Evolutionary conservation across 1,140 invertebrate genomes (phyloP), one percentile per base, ranked within the genome.

Genomic region (Adoxophyes honmai): DNA sequence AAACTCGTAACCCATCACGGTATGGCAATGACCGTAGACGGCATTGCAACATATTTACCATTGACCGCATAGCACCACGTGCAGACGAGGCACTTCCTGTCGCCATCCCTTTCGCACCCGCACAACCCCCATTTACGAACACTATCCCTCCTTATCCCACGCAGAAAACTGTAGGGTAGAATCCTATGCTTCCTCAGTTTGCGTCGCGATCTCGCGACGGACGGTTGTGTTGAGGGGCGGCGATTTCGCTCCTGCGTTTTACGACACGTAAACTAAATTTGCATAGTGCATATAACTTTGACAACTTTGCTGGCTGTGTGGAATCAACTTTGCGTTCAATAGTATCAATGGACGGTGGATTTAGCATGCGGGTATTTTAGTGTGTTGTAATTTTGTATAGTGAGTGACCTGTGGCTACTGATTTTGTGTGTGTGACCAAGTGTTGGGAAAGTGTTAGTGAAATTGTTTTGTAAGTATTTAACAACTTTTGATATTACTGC

Each of bases 1-100:
- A 15, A 16, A 53, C 51, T n/a, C 34, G 34, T 56, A 70, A 61
- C 55, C 68, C 64, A 69, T 74, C 68, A 69, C 56, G 58, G 70
- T 75, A 77, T 76, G 78, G 81, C 81, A 82, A 85, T 85, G 79
- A 85, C 81, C 79, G 80, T 80, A 85, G 76, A 64, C 67, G 57
- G 70, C 77, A 73, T 75, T 81, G 81, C 81, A 82, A 80, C 51
- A 52, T 48, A n/a, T n/a, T n/a, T n/a, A 48, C 42, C 42, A 48
- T 74, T 76, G 73, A 83, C 81, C 80, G 80, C 80, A 81, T 76
- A 73, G 76, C 59, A 66, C 78, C 81, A 83, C 78, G 81, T 86
- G 81, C 70, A 74, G 68, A 73, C 70, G 57, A 63, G 62, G 61
- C 65, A 75, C 70, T 71, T 71, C 65, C 71, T 73, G 63, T 63